Evolutionary conservation across 2,888 invertebrate species (phyloP), one percentile per base, ranked within the genome.

Genomic region (Pollenia angustigena): DNA sequence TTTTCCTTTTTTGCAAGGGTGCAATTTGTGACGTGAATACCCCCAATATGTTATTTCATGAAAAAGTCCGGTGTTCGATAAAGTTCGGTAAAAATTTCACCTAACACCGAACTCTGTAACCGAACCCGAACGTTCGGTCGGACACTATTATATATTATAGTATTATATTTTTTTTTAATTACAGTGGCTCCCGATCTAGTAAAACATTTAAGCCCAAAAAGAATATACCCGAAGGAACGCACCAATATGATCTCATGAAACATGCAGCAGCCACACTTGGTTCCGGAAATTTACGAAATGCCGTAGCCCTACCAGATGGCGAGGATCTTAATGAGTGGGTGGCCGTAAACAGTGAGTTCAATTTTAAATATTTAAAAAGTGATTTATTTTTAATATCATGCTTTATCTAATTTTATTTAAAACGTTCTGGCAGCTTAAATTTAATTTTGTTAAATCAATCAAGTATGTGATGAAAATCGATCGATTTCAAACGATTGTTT

Each of bases 311-410:
- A 90, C 99, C 99, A 0, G 99, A 99, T 93, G 99, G 99, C 52
- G 99, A 99, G 94, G 99, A 99, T 94, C 95, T 99, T 88, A 99
- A 99, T 92, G 99, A 99, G 95, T 99, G 99, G 99, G 98, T 99
- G 58, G 99, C 99, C 79, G 99, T 99, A 64, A 99, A 99, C 93
- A 99, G 99, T 98, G 94, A 96, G 98, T 95, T 23, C 12, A 75
- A 16, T 16, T 23, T 40, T 48, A n/a, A n/a, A 58, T 18, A 12
- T 14, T 46, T 64, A 50, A 10, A 68, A 2, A 16, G 1, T 16
- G 23, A 12, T 11, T 10, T 56, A n/a, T 18, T 46, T 56, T 46
- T 16, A 54, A 50, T 8, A 4, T 46, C 11, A 52, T 58, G 3
- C 7, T 50, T 8, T 11, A 46, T 3, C 14, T 60, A 10, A 48